Evolutionary conservation across 2,888 invertebrate species (phyloP), one percentile per base, ranked within the genome.

Genomic region (Temnothorax ravouxi): DNA sequence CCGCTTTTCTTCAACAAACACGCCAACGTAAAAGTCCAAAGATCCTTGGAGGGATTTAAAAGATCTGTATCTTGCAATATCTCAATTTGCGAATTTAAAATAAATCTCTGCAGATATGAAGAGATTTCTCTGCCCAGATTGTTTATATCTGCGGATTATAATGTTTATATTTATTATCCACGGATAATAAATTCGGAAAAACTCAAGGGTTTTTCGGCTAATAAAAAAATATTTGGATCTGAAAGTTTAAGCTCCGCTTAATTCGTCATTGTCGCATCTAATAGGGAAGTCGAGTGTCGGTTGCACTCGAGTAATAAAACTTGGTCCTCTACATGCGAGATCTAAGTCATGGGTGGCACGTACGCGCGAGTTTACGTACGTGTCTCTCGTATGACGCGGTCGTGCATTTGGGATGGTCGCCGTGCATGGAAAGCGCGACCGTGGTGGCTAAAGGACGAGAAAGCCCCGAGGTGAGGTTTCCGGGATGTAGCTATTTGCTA

Each of bases 401-500:
- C 69, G 66, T 59, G 52, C 44, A 62, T 50, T 74, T 29, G 47
- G 52, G 34, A 56, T 52, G 67, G 79, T 13, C 54, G 50, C 47
- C 44, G 44, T 38, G 56, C 34, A 41, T 54, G 41, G 80, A 80
- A 84, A 86, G 44, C 54, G 38, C 56, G 80, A 61, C 69, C 71
- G 29, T 50, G 44, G 13, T 18, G n/a, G 8, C 25, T 56, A n/a
- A 64, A 56, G 56, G 50, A 69, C 62, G 83, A 75, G 71, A 44
- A 56, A 21, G 38, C 54, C 34, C 47, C 9, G 66, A 80, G 56
- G 54, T 41, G 82, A 81, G 18, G 64, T 61, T 87, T 76, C n/a
- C 69, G 69, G 41, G 50, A 52, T 72, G 67, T 71, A 72, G 86
- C 84, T 90, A 91, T 91, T 90, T 90, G 87, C 89, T 90, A 91